These are phyloP conservation scores for Gavialis gangeticus DNA, from an alignment of 2,113 vertebrate species.

Conservation along the genomic window DNA sequence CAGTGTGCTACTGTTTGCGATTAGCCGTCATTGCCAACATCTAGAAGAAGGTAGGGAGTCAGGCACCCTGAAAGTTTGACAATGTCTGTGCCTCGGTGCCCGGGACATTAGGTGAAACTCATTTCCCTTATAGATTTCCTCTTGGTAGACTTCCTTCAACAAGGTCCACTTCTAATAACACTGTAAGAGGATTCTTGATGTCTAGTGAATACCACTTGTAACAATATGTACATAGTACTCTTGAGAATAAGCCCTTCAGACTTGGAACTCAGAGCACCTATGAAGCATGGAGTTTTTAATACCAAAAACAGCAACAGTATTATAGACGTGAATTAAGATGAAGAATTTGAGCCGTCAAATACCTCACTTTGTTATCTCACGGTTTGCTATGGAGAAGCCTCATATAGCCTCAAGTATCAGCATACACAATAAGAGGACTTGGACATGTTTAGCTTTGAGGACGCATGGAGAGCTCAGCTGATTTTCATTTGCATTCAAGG, in stretches of 20 bases:
- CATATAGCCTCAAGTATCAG: not conserved
- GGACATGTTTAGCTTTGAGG: not conserved
- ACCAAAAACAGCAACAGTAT: not conserved
- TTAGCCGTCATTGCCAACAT: not conserved
- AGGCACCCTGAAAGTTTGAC: not conserved
- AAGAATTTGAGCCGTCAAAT: not conserved
- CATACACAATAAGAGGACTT: not conserved
- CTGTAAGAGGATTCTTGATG: not conserved
- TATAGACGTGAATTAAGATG: rapidly evolving
- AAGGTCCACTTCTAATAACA: not conserved
- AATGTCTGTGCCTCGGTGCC: not conserved
- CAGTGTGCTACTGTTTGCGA: not conserved
- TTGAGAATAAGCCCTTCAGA: not conserved
- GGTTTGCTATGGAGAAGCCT: not conserved
- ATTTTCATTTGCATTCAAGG: not conserved
- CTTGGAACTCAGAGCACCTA: not conserved
- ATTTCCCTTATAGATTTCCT: not conserved
- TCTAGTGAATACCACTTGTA: no score
- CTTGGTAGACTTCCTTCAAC: not conserved
- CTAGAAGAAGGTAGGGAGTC: not conserved
- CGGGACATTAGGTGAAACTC: not conserved
- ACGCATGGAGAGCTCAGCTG: not conserved
- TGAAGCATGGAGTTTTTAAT: not conserved
- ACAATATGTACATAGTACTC: not conserved
- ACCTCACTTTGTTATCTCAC: not conserved